phyloP scores from a whole-genome alignment of 2,888 invertebrate genomes.

The Deroplatys truncata region DNA sequence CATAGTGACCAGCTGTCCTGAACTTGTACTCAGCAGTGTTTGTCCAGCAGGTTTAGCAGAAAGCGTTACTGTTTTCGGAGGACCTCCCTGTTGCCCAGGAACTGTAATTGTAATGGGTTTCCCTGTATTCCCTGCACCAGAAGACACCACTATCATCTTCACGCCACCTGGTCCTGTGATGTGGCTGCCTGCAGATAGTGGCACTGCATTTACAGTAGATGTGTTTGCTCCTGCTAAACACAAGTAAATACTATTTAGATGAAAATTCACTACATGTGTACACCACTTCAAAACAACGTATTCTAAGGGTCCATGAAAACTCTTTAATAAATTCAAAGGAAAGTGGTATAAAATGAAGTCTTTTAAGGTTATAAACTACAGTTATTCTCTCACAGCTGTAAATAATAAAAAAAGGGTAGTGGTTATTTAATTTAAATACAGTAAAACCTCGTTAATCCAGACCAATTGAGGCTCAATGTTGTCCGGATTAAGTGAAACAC shows the following conservation, averaged over 20 bases:
- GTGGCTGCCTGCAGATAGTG: slow-evolving; percentile 44
- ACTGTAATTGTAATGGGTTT: slow-evolving; percentile 68
- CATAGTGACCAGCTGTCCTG: slow-evolving; percentile 7
- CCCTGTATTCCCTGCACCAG: slow-evolving; percentile 52
- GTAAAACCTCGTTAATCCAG: too few relatives aligned
- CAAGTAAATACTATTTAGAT: neutral
- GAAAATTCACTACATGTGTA: neutral
- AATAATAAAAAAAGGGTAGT: too few relatives aligned
- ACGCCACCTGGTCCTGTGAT: slow-evolving; percentile 46
- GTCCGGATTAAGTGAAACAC: too few relatives aligned
- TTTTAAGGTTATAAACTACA: too few relatives aligned
- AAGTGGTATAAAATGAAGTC: too few relatives aligned
- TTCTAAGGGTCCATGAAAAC: neutral
- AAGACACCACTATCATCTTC: slow-evolving; percentile 56
- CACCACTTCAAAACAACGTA: neutral
- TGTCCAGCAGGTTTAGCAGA: slow-evolving; percentile 35
- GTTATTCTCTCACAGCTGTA: too few relatives aligned
- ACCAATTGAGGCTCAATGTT: too few relatives aligned
- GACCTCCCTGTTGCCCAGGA: slow-evolving; percentile 50
- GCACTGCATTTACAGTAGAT: slow-evolving; percentile 41
- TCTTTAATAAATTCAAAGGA: neutral
- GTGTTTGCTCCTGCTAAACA: neutral
- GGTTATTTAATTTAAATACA: too few relatives aligned
- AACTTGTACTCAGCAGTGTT: neutral
- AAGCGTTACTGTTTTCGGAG: slow-evolving; percentile 58